phyloP scores from a whole-genome alignment of 2,113 vertebrate genomes.

The Chloroceryle aenea region DNA sequence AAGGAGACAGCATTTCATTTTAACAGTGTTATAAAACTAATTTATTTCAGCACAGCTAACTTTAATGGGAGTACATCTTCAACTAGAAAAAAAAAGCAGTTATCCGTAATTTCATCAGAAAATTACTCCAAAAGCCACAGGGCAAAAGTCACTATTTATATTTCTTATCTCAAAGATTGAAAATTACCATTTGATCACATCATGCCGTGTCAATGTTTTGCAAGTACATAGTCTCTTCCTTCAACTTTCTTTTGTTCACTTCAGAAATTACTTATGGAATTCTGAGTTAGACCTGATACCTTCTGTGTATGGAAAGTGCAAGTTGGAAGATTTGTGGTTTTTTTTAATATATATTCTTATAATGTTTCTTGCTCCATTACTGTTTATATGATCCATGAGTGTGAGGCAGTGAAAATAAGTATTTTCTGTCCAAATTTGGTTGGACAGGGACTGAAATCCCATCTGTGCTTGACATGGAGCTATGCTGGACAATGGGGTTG shows the following conservation, averaged over 20 bases:
- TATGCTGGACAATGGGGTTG: fast-evolving
- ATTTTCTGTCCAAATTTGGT: neutral
- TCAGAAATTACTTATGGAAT: neutral
- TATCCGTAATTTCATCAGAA: neutral
- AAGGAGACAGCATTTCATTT: neutral
- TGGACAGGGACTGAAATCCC: neutral
- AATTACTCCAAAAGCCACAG: neutral
- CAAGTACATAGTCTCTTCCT: neutral
- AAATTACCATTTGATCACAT: neutral
- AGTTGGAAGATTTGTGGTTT: neutral
- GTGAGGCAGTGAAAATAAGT: neutral
- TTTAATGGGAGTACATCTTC: neutral
- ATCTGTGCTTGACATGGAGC: neutral
- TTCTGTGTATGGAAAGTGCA: neutral
- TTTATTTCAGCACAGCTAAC: neutral
- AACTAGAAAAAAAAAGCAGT: neutral
- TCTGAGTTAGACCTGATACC: neutral
- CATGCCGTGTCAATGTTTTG: neutral
- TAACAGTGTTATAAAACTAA: neutral
- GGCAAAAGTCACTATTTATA: neutral
- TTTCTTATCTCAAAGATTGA: neutral
- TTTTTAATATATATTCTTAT: too few species aligned
- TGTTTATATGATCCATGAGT: fast-evolving
- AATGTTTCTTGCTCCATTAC: neutral
- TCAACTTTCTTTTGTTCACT: neutral